A percentile compares a stretch with the other conserved stretches of the same genome.
phyloP scores from a whole-genome alignment of 2,113 vertebrate species.

The Coptodon rendalli region DNA sequence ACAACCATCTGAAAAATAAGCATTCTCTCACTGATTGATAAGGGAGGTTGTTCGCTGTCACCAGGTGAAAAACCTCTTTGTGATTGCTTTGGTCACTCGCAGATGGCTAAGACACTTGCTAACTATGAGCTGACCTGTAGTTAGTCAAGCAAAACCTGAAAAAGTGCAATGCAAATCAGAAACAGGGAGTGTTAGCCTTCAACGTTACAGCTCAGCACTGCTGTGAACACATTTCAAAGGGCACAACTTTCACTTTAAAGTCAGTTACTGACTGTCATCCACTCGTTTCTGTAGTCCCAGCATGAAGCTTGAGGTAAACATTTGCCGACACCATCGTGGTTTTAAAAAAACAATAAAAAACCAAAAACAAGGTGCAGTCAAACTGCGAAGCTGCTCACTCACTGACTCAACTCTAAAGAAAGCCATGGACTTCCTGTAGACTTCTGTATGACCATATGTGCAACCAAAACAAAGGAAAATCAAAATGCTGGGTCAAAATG shows the following conservation, averaged over 20 bases:
- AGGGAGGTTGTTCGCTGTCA: background rate
- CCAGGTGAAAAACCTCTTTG: background rate
- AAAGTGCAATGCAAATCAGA: background rate
- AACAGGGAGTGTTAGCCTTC: background rate
- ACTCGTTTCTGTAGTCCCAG: background rate
- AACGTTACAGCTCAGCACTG: background rate
- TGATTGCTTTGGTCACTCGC: background rate
- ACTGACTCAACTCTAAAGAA: background rate
- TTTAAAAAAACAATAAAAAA: background rate
- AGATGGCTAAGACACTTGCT: background rate
- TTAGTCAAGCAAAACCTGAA: background rate
- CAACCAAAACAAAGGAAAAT: background rate
- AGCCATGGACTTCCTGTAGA: background rate
- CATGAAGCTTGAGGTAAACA: background rate
- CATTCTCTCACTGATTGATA: background rate
- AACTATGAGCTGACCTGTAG: background rate
- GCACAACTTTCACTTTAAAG: background rate
- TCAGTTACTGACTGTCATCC: background rate
- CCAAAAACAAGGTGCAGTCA: background rate
- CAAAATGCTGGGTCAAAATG: background rate
- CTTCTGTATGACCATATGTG: background rate
- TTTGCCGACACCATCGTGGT: background rate
- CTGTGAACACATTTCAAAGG: rapidly evolving
- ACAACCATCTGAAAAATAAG: background rate
- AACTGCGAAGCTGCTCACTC: background rate